phyloP scores from a whole-genome alignment of 2,797 vertebrate species.

The Myoxocephalus aenaeus region DNA sequence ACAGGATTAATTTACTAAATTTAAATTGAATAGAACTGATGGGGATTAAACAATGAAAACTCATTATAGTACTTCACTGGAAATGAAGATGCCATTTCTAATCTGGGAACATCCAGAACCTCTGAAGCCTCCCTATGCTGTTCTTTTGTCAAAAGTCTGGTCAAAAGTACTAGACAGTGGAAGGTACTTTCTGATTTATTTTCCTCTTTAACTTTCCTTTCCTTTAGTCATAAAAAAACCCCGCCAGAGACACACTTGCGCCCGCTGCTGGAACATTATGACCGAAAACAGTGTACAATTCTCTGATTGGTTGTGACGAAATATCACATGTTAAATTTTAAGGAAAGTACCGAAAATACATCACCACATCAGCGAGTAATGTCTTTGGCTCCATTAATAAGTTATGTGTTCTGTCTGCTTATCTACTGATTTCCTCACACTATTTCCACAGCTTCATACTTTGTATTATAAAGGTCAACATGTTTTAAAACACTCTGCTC shows the following conservation, averaged over 20 bases:
- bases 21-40: background rate
- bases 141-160: too few species aligned
- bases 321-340: background rate
- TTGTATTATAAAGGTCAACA: background rate
- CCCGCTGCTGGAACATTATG: background rate
- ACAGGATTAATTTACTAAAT: too few species aligned
- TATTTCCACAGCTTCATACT: background rate
- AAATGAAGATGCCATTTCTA: background rate
- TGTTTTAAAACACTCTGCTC: background rate
- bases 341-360: background rate
- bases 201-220: too few species aligned
- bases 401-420: background rate
- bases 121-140: too few species aligned
- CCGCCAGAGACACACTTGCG: background rate
- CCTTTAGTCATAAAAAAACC: too few species aligned
- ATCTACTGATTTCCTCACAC: background rate
- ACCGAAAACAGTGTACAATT: background rate
- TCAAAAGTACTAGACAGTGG: too few species aligned
- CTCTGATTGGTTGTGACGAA: background rate
- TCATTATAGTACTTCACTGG: too few species aligned
- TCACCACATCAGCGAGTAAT: background rate
- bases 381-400: background rate
- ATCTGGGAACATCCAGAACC: conserved; percentile 16
- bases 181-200: too few species aligned
- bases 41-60: background rate